Evolutionary conservation across 2,113 vertebrate genomes (phyloP).

Genomic region (Daubentonia madagascariensis): DNA sequence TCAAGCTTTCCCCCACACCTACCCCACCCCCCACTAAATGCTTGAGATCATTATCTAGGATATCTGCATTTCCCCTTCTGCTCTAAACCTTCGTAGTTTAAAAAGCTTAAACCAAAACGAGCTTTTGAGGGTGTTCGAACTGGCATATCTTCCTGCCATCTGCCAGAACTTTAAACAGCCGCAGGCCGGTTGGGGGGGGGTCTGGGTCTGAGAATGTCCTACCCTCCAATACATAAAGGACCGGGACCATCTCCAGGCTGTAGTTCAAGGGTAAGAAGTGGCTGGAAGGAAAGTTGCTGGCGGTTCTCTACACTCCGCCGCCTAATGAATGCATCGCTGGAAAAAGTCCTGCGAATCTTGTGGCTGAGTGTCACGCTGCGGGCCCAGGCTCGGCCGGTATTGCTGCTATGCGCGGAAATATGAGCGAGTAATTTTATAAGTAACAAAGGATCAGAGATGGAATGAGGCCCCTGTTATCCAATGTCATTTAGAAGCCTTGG

Average conservation of each 20-base stretch:
- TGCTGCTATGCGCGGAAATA: slow-evolving; percentile 87
- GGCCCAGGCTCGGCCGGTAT: slow-evolving; percentile 80
- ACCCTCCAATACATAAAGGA: neutral
- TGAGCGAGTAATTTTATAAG: slow-evolving; percentile 88
- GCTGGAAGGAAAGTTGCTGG: slow-evolving; percentile 68
- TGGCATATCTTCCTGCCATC: neutral
- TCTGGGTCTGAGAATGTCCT: neutral
- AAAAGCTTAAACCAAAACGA: neutral
- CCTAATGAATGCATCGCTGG: slow-evolving; percentile 37
- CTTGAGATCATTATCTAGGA: neutral
- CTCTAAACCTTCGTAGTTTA: neutral
- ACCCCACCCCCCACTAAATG: neutral
- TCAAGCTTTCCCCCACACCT: neutral
- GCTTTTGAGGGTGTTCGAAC: neutral
- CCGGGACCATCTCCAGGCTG: neutral
- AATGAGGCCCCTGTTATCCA: slow-evolving; percentile 88
- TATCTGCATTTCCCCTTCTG: neutral
- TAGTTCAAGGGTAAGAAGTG: neutral
- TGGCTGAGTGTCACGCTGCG: slow-evolving; percentile 54
- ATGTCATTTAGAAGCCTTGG: slow-evolving; percentile 89
- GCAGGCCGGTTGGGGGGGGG: neutral
- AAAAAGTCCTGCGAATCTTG: neutral
- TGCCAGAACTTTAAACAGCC: neutral
- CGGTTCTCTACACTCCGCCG: neutral
- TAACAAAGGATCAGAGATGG: slow-evolving; percentile 87